Percentiles rank a stretch among this genome's conserved stretches.
These are phyloP conservation scores for Drosophila longiperda DNA, from an alignment of 2,888 invertebrate species.

Conservation along the genomic window DNA sequence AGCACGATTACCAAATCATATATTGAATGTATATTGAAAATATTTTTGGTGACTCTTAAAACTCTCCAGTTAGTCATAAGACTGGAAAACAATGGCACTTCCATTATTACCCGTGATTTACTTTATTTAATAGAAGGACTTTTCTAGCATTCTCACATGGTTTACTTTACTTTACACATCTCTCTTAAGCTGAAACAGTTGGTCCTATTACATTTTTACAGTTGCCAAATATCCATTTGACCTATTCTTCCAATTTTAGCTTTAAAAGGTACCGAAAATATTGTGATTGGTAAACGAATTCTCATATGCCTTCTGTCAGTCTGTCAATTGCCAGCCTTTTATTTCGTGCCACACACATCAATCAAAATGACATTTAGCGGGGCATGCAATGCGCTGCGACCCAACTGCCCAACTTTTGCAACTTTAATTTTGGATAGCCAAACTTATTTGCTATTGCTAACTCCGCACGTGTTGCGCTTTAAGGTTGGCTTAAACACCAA, in stretches of 20 bases:
- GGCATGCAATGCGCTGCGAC: slow-evolving; percentile 53
- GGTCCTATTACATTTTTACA: neutral
- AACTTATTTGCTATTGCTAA: slow-evolving; percentile 15
- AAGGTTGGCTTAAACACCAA: slow-evolving; percentile 54
- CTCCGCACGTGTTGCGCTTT: slow-evolving; percentile 72
- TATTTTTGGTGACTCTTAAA: neutral
- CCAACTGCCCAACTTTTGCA: slow-evolving; percentile 13
- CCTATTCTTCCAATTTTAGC: neutral
- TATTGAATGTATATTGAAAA: neutral
- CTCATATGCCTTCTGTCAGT: slow-evolving; percentile 36
- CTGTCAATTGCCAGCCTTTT: slow-evolving; percentile 50
- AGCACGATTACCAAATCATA: neutral
- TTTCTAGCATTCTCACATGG: neutral
- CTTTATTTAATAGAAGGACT: neutral
- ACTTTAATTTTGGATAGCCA: slow-evolving; percentile 22
- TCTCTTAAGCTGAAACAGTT: neutral
- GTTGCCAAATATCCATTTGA: neutral
- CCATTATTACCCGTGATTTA: neutral
- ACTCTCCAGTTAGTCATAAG: neutral
- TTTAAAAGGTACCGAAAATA: slow-evolving; percentile 7
- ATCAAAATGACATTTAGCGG: slow-evolving; percentile 72
- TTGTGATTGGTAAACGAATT: slow-evolving; percentile 37
- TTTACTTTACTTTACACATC: neutral
- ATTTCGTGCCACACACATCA: slow-evolving; percentile 68
- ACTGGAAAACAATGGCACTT: neutral